These are phyloP conservation scores for Bos taurus DNA, from an alignment of 2,113 vertebrate species.

Conservation along the genomic window ARS-UCD2.0 NC_037333.1:1859501-1860000, in stretches of 20 bases:
- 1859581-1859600: not conserved
- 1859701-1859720: not conserved
- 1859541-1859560: not conserved
- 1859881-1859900: not conserved
- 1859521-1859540: not conserved
- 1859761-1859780: not conserved
- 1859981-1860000: not conserved
- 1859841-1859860: not conserved
- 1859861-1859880: not conserved
- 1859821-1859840: not conserved
- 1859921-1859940: not conserved
- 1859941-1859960: not conserved
- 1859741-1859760: not conserved
- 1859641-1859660: not conserved
- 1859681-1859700: not conserved
- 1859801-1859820: not conserved
- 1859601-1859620: not conserved
- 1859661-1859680: not conserved
- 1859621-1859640: not conserved
- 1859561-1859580: not conserved
- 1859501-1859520: not conserved
- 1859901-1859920: not conserved
- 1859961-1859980: not conserved
- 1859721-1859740: not conserved
- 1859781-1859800: not conserved